A percentile compares a stretch with the other conserved stretches of the same genome.
phyloP scores from a whole-genome alignment of 2,888 invertebrate species.

The Drosophila meridiana region DNA sequence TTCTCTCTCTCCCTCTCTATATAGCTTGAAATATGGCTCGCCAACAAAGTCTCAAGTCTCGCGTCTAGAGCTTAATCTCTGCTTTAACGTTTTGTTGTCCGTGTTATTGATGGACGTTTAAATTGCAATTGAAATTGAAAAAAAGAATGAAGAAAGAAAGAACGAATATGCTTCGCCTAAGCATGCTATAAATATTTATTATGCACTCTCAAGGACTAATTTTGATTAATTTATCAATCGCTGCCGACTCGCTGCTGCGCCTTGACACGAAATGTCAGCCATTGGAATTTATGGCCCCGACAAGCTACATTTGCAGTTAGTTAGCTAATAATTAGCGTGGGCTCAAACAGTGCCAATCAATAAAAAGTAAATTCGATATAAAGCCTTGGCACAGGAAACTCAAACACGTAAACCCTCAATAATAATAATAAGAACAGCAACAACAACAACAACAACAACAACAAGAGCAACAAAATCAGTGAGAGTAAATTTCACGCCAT shows the following conservation, averaged over 20 bases:
- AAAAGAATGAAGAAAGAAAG: neutral
- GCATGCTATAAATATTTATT: constrained; percentile 71
- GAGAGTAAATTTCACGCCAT: constrained; percentile 75
- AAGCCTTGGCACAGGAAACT: constrained; percentile 60
- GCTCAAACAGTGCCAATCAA: constrained; percentile 56
- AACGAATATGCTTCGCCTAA: constrained; percentile 18
- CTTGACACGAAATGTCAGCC: constrained; percentile 77
- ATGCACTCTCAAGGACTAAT: constrained; percentile 72
- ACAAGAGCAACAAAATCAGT: constrained; percentile 26
- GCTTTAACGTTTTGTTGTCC: constrained; percentile 55
- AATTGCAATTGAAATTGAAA: constrained; percentile 78
- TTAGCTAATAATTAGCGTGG: constrained; percentile 66
- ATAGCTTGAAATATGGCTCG: constrained; percentile 55
- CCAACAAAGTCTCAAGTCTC: constrained; percentile 16
- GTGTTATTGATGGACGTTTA: constrained; percentile 77
- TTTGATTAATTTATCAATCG: constrained; percentile 79
- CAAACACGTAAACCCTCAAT: constrained; percentile 54
- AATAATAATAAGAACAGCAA: constrained; percentile 24
- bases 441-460: constrained; percentile 12
- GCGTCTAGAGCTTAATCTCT: constrained; percentile 50
- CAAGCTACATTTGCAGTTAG: constrained; percentile 55
- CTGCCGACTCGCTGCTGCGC: constrained; percentile 48
- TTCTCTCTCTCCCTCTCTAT: constrained; percentile 37
- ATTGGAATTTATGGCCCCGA: constrained; percentile 62
- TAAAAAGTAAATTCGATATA: constrained; percentile 44